Percentiles rank a stretch among this genome's conserved stretches.
Evolutionary conservation across 2,797 vertebrate species (phyloP).

Genomic region (Oreortyx pictus): DNA sequence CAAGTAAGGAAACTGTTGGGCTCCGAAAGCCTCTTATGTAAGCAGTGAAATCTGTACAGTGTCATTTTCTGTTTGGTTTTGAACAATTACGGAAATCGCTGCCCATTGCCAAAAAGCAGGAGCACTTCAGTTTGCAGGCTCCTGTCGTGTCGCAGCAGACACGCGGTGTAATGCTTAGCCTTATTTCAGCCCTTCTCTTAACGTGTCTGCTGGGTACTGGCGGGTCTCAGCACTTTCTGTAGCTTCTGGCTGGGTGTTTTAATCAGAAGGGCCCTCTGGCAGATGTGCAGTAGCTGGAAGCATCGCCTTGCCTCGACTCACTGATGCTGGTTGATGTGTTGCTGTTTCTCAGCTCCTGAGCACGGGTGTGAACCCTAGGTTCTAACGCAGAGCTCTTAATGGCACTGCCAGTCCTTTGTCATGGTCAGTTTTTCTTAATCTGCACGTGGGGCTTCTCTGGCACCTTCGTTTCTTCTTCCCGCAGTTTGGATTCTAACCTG

Average conservation of each 20-base stretch:
- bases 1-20: constrained; percentile 46
- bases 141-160: background rate
- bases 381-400: background rate
- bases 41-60: constrained; percentile 14
- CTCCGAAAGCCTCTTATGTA: background rate
- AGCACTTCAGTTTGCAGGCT: background rate
- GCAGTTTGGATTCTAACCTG: background rate
- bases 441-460: background rate
- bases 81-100: background rate
- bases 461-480: background rate
- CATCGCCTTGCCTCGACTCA: rapidly evolving
- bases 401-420: background rate
- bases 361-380: background rate
- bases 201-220: background rate
- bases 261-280: background rate
- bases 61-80: constrained; percentile 14
- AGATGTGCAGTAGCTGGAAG: background rate
- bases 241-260: background rate
- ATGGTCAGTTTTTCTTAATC: background rate
- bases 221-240: background rate
- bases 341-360: background rate
- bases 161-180: background rate
- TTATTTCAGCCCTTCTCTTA: background rate
- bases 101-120: background rate
- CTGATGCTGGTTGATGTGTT: background rate